Conservation (phyloP, 2,888 invertebrate genomes). For the Archips xylosteana region DNA sequence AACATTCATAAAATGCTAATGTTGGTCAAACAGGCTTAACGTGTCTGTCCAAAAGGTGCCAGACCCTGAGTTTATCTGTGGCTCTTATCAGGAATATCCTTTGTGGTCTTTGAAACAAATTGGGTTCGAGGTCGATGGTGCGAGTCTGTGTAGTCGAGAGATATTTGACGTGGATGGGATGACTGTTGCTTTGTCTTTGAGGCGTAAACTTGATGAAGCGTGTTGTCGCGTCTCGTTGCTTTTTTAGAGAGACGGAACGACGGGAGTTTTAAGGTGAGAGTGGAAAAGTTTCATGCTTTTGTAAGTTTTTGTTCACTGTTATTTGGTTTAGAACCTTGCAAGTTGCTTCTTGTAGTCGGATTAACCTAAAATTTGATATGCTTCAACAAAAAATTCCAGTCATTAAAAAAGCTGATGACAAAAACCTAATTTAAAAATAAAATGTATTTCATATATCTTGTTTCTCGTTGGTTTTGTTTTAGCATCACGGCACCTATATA, state of each 20-base stretch:
- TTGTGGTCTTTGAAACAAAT: conserved; percentile 29
- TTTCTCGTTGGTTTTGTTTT: too few species aligned
- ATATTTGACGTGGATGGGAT: background rate
- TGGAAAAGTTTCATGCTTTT: too few species aligned
- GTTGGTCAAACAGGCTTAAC: conserved; percentile 10
- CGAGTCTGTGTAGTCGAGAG: background rate
- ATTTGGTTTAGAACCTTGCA: too few species aligned
- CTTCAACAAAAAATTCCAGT: too few species aligned
- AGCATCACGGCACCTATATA: too few species aligned
- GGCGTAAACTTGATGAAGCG: background rate
- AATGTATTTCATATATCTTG: too few species aligned
- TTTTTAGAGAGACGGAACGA: background rate
- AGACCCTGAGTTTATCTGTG: conserved; percentile 25
- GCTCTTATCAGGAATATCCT: conserved; percentile 33
- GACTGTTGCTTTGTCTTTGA: background rate
- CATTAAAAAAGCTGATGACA: too few species aligned
- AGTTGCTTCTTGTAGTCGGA: too few species aligned
- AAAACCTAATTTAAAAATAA: too few species aligned
- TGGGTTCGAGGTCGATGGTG: conserved; percentile 22
- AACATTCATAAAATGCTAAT: conserved; percentile 33
- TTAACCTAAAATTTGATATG: too few species aligned
- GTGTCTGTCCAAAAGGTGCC: conserved; percentile 18
- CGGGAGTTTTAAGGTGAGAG: too few species aligned
- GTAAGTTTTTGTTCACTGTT: too few species aligned
- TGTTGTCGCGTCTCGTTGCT: background rate